Evolutionary conservation across 1,140 invertebrate species (phyloP).

Genomic region (Geopemphigus sp.): DNA sequence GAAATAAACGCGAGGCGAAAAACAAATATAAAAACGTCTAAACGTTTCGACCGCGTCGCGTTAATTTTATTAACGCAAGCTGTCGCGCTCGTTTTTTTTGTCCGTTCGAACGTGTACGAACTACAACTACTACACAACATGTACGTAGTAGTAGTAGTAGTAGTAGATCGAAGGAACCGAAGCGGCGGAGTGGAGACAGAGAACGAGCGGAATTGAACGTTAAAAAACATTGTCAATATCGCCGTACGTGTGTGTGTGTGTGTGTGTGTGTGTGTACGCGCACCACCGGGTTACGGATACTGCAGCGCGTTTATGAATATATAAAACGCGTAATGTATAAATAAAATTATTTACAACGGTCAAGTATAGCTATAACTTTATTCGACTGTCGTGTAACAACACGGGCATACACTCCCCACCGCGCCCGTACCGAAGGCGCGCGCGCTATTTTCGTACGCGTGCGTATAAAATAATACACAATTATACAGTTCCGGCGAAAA

Average conservation of each 20-base stretch:
- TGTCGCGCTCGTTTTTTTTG: neutral
- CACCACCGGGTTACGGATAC: neutral
- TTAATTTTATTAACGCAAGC: slow-evolving; percentile 18
- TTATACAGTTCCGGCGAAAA: neutral
- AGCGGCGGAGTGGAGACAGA: neutral
- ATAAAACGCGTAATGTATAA: neutral
- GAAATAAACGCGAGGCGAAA: neutral
- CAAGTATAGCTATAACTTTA: neutral
- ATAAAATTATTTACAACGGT: neutral
- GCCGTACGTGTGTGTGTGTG: no score
- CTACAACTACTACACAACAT: neutral
- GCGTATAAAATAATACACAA: no score
- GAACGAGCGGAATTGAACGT: neutral
- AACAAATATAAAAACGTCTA: slow-evolving; percentile 5
- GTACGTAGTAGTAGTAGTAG: neutral
- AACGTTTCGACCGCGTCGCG: slow-evolving; percentile 11
- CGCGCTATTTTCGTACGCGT: no score
- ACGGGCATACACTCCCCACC: no score
- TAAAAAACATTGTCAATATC: slow-evolving; percentile 6
- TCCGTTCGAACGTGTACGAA: neutral
- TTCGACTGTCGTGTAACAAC: no score
- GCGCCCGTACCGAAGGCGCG: no score
- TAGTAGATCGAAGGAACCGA: no score
- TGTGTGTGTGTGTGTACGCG: neutral
- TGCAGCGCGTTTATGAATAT: slow-evolving; percentile 14